Base-by-base conservation (phyloP, 2,797 vertebrate genomes). In the Platalea minor region DNA sequence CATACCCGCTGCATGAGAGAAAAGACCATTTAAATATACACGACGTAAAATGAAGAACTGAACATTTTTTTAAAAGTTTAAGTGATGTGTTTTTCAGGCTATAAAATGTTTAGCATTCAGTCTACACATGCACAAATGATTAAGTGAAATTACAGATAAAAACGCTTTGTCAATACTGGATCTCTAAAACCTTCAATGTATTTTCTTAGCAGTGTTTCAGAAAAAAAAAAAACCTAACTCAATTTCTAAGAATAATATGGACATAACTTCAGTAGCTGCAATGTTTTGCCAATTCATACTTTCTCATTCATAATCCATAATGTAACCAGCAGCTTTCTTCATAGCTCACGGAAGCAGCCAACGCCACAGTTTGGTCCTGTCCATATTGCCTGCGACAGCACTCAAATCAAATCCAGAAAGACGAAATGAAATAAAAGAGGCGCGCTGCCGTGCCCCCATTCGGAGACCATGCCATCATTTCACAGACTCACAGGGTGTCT, bases 141-240 rank as follows among this genome's bases (percentile, higher is more conserved):
- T 25, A 85, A 45, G 25, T 51, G 51, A 81, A 91, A 87, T 57
- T 85, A 70, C 48, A 96, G 45, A 79, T 39, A 57, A 80, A 88
- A 25, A 2, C n/a, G 37, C 31, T 68, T 79, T 6, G 13, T 51
- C 75, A 33, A 8, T 18, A 43, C 25, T 31, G 25, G 24, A 43
- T 78, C 28, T 81, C 75, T 35, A 56, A 17, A 24, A 53, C 18
- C 31, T 56, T 88, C 54, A 33, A n/a, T 33, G 37, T 73, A 53
- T 87, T 92, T 93, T 77, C 77, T 91, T n/a, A 63, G 74, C 39
- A 69, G 39, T 10, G 2, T 53, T 91, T 54, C 59, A 82, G 63
- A 64, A 67, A 53, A 87, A 60, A 81, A 39, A 39, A 37, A 37
- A 37, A 37, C 24, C 10, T 8, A 60, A 17, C 45, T 46, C 20